phyloP scores from a whole-genome alignment of 2,888 invertebrate genomes.

The Lithophane socia region DNA sequence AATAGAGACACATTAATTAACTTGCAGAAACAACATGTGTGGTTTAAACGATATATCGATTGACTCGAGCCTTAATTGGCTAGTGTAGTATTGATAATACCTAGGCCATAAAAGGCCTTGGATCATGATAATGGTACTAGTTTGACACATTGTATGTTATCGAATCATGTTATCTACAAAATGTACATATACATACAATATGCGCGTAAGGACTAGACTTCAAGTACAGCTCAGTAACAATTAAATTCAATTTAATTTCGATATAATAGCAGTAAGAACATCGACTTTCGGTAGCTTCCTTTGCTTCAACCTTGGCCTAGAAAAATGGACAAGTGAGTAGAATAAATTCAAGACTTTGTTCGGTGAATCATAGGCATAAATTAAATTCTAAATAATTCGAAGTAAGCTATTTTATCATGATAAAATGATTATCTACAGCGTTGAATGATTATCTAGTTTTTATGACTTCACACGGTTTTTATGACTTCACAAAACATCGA shows the following conservation, averaged over 20 bases:
- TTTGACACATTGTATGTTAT: not conserved
- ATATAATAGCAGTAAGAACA: not conserved
- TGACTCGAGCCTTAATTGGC: not conserved
- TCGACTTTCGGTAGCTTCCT: not conserved
- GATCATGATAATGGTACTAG: not conserved
- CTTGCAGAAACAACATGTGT: not conserved
- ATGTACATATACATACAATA: not conserved
- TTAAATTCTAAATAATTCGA: not conserved
- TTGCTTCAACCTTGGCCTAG: not conserved
- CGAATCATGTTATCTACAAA: slow-evolving; percentile 18
- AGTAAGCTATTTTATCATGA: slow-evolving; percentile 16
- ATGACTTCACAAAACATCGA: not conserved
- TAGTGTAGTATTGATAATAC: not conserved
- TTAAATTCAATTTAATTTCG: not conserved
- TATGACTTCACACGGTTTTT: not conserved
- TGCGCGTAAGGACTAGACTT: not conserved
- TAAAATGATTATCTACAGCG: slow-evolving; percentile 6
- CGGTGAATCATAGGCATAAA: not conserved
- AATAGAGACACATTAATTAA: not conserved
- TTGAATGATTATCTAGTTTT: too few relatives aligned
- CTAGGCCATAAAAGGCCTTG: slow-evolving; percentile 3
- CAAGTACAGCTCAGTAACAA: not conserved
- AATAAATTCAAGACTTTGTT: slow-evolving; percentile 6
- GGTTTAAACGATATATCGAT: slow-evolving; percentile 10
- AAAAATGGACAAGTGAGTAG: not conserved